Percentiles rank a stretch among this genome's conserved stretches.
Conservation (phyloP, 2,113 vertebrate genomes). For the Ctenodactylus gundi region DNA sequence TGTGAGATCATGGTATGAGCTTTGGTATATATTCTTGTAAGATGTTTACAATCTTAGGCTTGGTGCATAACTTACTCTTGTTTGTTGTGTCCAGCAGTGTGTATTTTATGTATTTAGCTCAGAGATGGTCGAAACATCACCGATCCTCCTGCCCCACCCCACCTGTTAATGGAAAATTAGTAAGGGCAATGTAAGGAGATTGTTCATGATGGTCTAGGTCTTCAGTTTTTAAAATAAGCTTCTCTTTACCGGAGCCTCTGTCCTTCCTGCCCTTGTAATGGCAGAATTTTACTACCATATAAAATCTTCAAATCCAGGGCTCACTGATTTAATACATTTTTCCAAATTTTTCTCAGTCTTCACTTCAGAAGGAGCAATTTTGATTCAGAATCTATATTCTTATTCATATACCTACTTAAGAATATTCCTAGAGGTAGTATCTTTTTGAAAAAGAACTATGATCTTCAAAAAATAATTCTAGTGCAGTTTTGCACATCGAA, state of each 20-base stretch:
- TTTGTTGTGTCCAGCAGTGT: neutral
- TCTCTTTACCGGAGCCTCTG: neutral
- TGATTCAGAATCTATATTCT: neutral
- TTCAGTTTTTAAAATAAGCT: neutral
- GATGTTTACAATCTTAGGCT: no score
- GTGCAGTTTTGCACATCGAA: neutral
- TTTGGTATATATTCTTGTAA: neutral
- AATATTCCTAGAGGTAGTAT: neutral
- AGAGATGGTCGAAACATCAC: no score
- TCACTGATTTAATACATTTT: neutral
- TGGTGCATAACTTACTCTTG: neutral
- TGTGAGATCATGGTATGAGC: neutral
- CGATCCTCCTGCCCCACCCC: neutral
- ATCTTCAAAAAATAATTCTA: neutral
- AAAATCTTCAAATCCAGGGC: neutral
- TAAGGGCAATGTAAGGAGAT: neutral
- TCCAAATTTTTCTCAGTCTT: neutral
- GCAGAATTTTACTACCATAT: neutral
- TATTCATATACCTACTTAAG: neutral
- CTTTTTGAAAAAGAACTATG: neutral
- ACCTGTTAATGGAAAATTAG: neutral
- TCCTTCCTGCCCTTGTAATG: neutral
- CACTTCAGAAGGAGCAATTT: neutral
- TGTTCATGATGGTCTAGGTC: neutral
- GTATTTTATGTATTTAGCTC: constrained; percentile 2